Conservation (phyloP, 2,797 vertebrate genomes). For the Tangara arthus region DNA sequence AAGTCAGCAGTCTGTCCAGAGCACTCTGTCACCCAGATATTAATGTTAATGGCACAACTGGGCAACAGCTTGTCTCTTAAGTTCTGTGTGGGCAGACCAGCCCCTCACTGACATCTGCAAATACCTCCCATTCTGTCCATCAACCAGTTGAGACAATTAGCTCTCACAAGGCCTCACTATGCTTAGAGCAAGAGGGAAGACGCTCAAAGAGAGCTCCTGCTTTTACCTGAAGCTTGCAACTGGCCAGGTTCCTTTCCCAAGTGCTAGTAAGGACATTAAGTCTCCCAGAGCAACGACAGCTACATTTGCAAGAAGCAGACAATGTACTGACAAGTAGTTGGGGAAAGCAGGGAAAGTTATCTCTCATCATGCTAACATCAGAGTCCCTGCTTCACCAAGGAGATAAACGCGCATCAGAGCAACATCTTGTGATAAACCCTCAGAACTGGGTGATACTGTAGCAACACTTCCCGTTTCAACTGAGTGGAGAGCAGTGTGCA, state of each 20-base stretch:
- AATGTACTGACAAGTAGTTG: not conserved
- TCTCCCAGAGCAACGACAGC: not conserved
- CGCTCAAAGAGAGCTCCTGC: not conserved
- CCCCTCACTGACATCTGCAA: not conserved
- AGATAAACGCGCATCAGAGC: rapidly evolving
- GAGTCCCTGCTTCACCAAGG: not conserved
- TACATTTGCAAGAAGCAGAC: not conserved
- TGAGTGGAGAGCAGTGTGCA: not conserved
- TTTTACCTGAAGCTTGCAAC: not conserved
- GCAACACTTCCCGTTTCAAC: not conserved
- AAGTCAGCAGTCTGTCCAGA: not conserved
- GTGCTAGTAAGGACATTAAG: not conserved
- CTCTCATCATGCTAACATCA: not conserved
- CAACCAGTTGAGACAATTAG: not conserved
- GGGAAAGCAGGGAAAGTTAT: not conserved
- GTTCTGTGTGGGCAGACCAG: not conserved
- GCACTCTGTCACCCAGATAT: not conserved
- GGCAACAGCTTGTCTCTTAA: not conserved
- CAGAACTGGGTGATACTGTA: not conserved
- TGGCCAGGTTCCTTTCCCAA: not conserved
- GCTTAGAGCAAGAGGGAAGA: not conserved
- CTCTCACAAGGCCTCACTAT: not conserved
- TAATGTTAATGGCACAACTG: not conserved
- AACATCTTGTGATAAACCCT: not conserved
- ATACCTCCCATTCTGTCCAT: not conserved